Evolutionary conservation across 1,140 invertebrate species (phyloP).

Genomic region (Zaprionus taronus): DNA sequence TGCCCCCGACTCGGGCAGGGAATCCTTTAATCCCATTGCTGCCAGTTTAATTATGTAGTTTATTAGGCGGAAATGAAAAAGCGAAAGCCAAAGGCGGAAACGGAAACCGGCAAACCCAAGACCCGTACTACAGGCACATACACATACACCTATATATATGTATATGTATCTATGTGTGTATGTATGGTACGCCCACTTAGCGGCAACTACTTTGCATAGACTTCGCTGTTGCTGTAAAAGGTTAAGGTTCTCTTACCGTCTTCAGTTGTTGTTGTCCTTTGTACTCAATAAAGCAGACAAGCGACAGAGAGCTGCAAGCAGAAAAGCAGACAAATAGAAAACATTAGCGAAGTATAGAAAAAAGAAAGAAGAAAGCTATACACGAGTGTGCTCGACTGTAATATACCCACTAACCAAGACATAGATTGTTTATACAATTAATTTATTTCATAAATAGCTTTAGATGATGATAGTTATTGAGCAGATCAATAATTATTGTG

Average conservation of each 20-base stretch:
- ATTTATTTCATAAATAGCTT: no score
- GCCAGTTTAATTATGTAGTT: constrained; percentile 83
- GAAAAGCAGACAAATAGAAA: constrained; percentile 10
- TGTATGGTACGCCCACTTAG: constrained; percentile 46
- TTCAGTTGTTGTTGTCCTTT: constrained; percentile 40
- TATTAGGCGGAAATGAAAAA: constrained; percentile 84
- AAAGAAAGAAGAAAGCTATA: not conserved
- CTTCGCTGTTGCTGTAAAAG: constrained; percentile 40
- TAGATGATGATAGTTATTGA: not conserved
- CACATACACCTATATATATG: not conserved
- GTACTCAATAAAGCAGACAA: constrained; percentile 69
- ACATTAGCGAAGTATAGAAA: constrained; percentile 28
- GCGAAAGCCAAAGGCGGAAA: constrained; percentile 79
- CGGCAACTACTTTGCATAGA: constrained; percentile 73
- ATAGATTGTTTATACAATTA: no score
- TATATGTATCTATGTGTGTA: constrained; percentile 24
- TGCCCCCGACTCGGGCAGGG: constrained; percentile 33
- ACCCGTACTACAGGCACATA: constrained; percentile 37
- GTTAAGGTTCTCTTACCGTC: constrained; percentile 59
- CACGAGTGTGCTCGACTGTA: not conserved
- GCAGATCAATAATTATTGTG: not conserved
- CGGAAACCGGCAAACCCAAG: constrained; percentile 64
- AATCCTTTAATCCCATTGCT: constrained; percentile 83
- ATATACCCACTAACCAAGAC: not conserved
- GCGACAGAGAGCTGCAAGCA: constrained; percentile 49